Evolutionary conservation across 2,888 invertebrate genomes (phyloP).

Genomic region (Caenorhabditis japonica): DNA sequence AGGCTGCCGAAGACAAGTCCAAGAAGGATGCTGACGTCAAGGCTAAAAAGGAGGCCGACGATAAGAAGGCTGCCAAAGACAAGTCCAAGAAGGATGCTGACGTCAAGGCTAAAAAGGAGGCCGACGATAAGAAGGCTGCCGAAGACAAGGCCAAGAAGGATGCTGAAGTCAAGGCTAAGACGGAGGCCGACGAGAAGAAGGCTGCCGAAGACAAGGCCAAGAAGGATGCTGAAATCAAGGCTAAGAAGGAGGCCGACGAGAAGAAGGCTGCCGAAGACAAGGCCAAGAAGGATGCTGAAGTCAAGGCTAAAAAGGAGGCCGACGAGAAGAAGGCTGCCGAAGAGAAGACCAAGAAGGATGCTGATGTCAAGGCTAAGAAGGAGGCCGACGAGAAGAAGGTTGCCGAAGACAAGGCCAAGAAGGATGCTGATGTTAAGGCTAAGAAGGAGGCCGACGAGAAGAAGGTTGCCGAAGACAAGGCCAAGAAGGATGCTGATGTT

Average conservation of each 20-base stretch:
- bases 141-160: constrained; percentile 9
- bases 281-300: constrained; percentile 4
- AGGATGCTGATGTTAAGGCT: constrained; percentile 4
- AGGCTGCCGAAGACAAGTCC: constrained; percentile 3
- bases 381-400: constrained; percentile 17
- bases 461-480: constrained; percentile 7
- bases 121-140: constrained; percentile 3
- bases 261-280: constrained; percentile 6
- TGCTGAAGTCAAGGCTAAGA: constrained; percentile 6
- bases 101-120: constrained; percentile 8
- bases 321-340: constrained; percentile 17
- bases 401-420: constrained; percentile 6
- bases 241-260: constrained; percentile 15
- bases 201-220: constrained; percentile 2
- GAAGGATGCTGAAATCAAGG: constrained; percentile 9
- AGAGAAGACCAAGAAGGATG: constrained; percentile 6
- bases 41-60: constrained; percentile 12
- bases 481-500: constrained; percentile 1
- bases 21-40: constrained; percentile 5
- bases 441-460: constrained; percentile 17
- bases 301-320: constrained; percentile 7
- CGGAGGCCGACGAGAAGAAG: constrained; percentile 18
- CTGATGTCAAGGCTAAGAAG: constrained; percentile 9
- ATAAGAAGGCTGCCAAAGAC: background rate
- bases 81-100: constrained; percentile 5